phyloP scores from a whole-genome alignment of 2,888 invertebrate species.

The Merodon equestris region DNA sequence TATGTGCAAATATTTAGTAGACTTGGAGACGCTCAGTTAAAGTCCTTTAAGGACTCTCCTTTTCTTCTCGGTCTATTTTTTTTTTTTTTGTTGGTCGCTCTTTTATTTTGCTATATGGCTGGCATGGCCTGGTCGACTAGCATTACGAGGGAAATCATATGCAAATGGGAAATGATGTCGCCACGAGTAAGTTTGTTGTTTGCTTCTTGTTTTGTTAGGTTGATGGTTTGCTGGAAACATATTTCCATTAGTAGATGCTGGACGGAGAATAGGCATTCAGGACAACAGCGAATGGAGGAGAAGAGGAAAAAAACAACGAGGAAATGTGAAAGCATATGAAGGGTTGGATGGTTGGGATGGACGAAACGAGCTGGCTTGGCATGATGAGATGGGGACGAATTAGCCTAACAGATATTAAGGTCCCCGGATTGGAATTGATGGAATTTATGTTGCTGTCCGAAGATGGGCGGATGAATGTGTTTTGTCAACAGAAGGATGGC shows the following conservation, averaged over 20 bases:
- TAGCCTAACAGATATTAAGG: conserved; percentile 30
- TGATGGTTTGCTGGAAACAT: conserved; percentile 65
- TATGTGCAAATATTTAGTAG: conserved; percentile 68
- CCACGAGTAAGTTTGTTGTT: conserved; percentile 64
- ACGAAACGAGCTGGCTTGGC: background rate
- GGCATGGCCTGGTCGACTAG: conserved; percentile 47
- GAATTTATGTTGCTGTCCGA: conserved; percentile 53
- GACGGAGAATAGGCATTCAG: conserved; percentile 46
- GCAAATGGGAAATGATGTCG: conserved; percentile 67
- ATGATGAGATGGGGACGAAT: conserved; percentile 18
- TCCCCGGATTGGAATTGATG: conserved; percentile 26
- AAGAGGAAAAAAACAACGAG: background rate
- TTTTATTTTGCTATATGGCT: conserved; percentile 14
- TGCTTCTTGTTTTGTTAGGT: conserved; percentile 66
- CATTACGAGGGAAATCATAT: conserved; percentile 58
- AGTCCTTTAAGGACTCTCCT: conserved; percentile 62
- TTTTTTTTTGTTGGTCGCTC: conserved; percentile 30
- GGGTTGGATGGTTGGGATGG: conserved; percentile 22
- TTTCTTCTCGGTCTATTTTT: conserved; percentile 12
- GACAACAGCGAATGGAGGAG: no score
- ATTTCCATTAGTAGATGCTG: conserved; percentile 63
- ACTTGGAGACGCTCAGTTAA: conserved; percentile 66
- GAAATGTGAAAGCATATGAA: conserved; percentile 63
- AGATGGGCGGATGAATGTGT: conserved; percentile 13
- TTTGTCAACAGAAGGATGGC: conserved; percentile 45